Conservation (phyloP, 2,797 vertebrate species). For the Enteromius mattozi region DNA sequence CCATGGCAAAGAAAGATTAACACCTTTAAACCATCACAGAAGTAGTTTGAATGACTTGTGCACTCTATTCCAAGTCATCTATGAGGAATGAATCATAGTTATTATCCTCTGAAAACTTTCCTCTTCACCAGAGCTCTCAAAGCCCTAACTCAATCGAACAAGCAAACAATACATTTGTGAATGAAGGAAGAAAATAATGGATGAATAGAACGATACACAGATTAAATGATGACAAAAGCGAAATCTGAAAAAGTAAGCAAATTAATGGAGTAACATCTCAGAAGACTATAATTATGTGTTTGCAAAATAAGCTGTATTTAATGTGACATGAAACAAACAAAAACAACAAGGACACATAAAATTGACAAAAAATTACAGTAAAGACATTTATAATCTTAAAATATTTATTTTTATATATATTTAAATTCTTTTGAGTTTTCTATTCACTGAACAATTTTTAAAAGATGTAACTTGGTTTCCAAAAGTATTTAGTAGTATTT, state of each 20-base stretch:
- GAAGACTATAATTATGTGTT: not conserved
- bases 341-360: not conserved
- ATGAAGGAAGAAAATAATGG: not conserved
- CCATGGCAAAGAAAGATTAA: not conserved
- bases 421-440: too few species aligned
- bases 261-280: not conserved
- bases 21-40: not conserved
- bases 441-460: too few species aligned
- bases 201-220: not conserved
- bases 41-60: not conserved
- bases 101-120: not conserved
- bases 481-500: too few species aligned
- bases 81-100: not conserved
- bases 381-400: too few species aligned
- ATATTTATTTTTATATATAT: too few species aligned
- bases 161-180: not conserved
- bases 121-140: not conserved
- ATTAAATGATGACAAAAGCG: not conserved
- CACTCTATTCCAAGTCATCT: not conserved
- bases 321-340: not conserved
- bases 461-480: too few species aligned
- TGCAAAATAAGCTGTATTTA: not conserved
- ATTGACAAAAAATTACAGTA: too few species aligned
- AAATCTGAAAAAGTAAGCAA: not conserved
- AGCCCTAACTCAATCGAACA: not conserved